A percentile compares a stretch with the other conserved stretches of the same genome.
These are phyloP conservation scores for Pachymerium ferrugineum DNA, from an alignment of 2,888 invertebrate species.

Conservation along the genomic window DNA sequence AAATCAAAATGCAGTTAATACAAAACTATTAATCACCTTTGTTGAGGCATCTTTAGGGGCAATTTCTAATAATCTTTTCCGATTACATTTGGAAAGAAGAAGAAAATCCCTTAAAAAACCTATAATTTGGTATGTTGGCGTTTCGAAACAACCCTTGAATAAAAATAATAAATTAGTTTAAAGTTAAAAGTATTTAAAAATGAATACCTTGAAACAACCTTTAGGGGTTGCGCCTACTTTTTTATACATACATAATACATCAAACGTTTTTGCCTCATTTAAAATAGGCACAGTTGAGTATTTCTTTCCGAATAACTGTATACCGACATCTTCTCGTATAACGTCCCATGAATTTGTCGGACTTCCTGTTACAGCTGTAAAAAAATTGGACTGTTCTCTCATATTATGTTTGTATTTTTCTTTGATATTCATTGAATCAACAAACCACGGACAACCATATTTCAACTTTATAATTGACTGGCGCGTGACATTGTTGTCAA, in stretches of 20 bases:
- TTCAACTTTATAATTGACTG: no score
- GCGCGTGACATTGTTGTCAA: no score
- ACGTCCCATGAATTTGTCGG: conserved; percentile 1
- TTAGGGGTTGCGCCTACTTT: background rate
- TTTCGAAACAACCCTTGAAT: background rate
- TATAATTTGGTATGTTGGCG: background rate
- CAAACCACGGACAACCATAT: no score
- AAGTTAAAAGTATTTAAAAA: background rate
- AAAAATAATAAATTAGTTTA: no score
- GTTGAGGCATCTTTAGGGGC: background rate
- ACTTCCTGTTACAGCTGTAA: background rate
- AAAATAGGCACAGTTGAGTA: conserved; percentile 17
- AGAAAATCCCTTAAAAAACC: background rate
- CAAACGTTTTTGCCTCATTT: conserved; percentile 26
- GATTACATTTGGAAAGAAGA: background rate
- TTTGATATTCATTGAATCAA: background rate
- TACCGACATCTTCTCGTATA: conserved; percentile 14
- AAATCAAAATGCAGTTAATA: background rate
- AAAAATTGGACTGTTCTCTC: background rate
- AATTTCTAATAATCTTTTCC: background rate
- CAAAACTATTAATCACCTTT: background rate
- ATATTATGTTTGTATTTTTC: background rate
- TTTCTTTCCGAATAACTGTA: background rate
- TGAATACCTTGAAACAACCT: background rate
- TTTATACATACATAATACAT: conserved; percentile 27